Evolutionary conservation across 2,797 vertebrate species (phyloP).

Genomic region (Taenioides sp.): DNA sequence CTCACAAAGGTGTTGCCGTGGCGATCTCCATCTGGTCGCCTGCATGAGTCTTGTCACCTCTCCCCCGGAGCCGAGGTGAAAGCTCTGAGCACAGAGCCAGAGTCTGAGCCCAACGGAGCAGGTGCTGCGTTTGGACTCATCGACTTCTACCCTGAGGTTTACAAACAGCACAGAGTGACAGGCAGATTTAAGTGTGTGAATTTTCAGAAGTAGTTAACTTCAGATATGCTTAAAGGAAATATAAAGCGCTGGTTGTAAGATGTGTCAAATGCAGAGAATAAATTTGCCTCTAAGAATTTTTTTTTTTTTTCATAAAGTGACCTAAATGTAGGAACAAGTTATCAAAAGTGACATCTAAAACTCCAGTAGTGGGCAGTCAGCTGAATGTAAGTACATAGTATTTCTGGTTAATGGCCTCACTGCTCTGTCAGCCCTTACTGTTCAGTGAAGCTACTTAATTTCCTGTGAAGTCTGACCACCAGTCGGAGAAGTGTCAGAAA

Average conservation of each 20-base stretch:
- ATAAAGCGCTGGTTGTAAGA: no score
- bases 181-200: not conserved
- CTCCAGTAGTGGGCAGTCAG: slow-evolving; percentile 17
- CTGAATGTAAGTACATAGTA: slow-evolving; percentile 11
- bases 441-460: slow-evolving; percentile 10
- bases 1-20: slow-evolving; percentile 5
- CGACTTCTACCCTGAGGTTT: slow-evolving; percentile 36
- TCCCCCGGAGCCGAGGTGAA: slow-evolving; percentile 35
- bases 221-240: no score
- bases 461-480: no score
- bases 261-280: no score
- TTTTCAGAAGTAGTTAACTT: not conserved
- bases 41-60: slow-evolving; percentile 49
- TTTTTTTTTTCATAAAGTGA: slow-evolving; percentile 1
- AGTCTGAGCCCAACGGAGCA: slow-evolving; percentile 33
- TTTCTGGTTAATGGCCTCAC: slow-evolving; percentile 26
- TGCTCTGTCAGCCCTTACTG: slow-evolving; percentile 12
- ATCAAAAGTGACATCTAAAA: slow-evolving; percentile 26
- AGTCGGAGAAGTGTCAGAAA: not conserved
- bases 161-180: slow-evolving; percentile 30
- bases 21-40: slow-evolving; percentile 48
- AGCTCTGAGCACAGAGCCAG: slow-evolving; percentile 4
- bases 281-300: not conserved
- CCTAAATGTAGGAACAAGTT: not conserved
- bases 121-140: slow-evolving; percentile 34